These are phyloP conservation scores for Danaus chrysippus DNA, from an alignment of 2,888 invertebrate species.

Conservation along the genomic window DNA sequence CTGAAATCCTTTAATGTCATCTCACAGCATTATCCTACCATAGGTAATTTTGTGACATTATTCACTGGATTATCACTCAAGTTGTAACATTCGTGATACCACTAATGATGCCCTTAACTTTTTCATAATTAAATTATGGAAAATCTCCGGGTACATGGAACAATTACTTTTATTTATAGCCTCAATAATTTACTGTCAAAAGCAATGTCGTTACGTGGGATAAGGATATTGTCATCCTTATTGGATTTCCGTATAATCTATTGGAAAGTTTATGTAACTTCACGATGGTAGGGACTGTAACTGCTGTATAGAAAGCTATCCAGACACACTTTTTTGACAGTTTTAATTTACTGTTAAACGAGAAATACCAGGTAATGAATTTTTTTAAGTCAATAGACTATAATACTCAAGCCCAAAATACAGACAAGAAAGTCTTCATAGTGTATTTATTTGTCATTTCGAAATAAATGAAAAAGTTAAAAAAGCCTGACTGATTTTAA, in stretches of 20 bases:
- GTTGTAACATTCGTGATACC: slow-evolving; percentile 54
- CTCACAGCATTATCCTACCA: slow-evolving; percentile 25
- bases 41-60: slow-evolving; percentile 22
- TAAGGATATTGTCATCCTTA: slow-evolving; percentile 53
- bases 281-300: slow-evolving; percentile 28
- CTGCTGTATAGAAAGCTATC: slow-evolving; percentile 21
- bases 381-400: slow-evolving; percentile 6
- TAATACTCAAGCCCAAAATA: not conserved
- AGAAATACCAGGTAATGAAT: slow-evolving; percentile 23
- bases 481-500: too few relatives aligned
- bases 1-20: slow-evolving; percentile 63
- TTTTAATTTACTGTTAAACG: slow-evolving; percentile 29
- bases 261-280: slow-evolving; percentile 36
- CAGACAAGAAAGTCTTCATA: too few relatives aligned
- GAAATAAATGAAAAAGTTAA: too few relatives aligned
- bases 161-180: slow-evolving; percentile 72
- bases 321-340: slow-evolving; percentile 29
- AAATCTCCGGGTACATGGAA: slow-evolving; percentile 64
- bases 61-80: slow-evolving; percentile 51
- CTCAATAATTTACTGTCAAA: slow-evolving; percentile 67
- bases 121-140: slow-evolving; percentile 69
- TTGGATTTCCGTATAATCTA: slow-evolving; percentile 44
- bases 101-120: slow-evolving; percentile 60
- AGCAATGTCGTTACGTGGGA: slow-evolving; percentile 56
- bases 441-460: too few relatives aligned